phyloP scores from a whole-genome alignment of 2,888 invertebrate species.

The Pachliopta kotzebuea region DNA sequence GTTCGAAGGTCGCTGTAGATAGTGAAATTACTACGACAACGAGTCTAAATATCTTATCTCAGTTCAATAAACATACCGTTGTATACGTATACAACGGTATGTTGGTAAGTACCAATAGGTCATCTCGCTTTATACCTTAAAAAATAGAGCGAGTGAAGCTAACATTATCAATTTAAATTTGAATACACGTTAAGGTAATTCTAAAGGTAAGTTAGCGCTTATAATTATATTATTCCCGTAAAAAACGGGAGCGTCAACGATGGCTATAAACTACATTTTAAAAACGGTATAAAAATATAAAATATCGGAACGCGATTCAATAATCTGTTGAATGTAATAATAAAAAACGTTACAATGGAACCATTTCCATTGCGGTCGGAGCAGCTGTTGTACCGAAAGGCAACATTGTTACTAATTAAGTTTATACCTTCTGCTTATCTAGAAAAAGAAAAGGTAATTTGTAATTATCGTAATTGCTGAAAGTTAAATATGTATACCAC shows the following conservation, averaged over 20 bases:
- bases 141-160: no score
- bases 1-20: no score
- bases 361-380: constrained; percentile 14
- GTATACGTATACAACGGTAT: no score
- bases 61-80: no score
- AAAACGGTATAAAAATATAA: constrained; percentile 35
- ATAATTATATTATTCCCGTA: neutral
- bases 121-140: no score
- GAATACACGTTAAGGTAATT: neutral
- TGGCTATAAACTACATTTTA: constrained; percentile 8
- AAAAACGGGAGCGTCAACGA: constrained; percentile 3
- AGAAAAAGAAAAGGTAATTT: constrained; percentile 9
- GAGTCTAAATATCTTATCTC: no score
- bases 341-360: constrained; percentile 23
- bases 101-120: no score
- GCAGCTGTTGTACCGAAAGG: constrained; percentile 20
- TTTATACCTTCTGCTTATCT: constrained; percentile 12
- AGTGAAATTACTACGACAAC: no score
- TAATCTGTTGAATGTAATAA: constrained; percentile 20
- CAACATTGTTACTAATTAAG: constrained; percentile 25
- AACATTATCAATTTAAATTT: neutral
- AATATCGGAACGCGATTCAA: constrained; percentile 16
- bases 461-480: constrained; percentile 9
- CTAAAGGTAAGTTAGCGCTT: neutral
- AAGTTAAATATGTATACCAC: neutral